Evolutionary conservation across 2,888 invertebrate species (phyloP), one percentile per base, ranked within the genome.

Genomic region (Byasa hedistus): DNA sequence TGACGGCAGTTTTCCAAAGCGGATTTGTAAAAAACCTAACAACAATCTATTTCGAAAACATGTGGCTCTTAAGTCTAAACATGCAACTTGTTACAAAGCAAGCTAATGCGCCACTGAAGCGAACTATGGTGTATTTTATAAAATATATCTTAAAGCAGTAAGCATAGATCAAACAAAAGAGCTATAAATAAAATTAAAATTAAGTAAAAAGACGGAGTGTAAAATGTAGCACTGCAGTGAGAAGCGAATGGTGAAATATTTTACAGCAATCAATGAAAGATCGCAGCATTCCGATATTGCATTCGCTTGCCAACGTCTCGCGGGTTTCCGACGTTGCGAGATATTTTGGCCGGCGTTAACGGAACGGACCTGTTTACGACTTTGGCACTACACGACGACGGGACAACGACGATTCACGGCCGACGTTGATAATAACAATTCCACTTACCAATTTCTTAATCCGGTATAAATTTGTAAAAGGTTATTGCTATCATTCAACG

Each of bases 281-380:
- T 57, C 57, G 64, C 51, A 57, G 52, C 64, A 64, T 64, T 64
- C 27, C 51, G 32, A 57, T 64, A 64, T 64, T 57, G 64, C 64
- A 64, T 57, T 64, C 52, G 57, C 36, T 64, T 64, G 64, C 64
- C 64, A 64, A 64, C 51, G 57, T 57, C 64, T 32, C 8, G 19
- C 63, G 17, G 51, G 23, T n/a, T 32, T 51, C 57, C 39, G 24
- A 58, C 54, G 58, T 21, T 58, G 23, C 32, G 64, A 58, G 57
- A 64, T 64, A 57, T 57, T 64, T 59, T 52, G 51, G 36, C n/a
- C 22, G 24, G 63, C 63, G 64, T 64, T 57, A 64, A 57, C 64
- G 64, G 57, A 57, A 57, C 48, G 32, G 48, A 64, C 63, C 57
- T 64, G 64, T 64, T 64, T 64, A 64, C 64, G 64, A 64, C n/a